Evolutionary conservation across 2,888 invertebrate species (phyloP), one percentile per base, ranked within the genome.

Genomic region (Euproctis similis): DNA sequence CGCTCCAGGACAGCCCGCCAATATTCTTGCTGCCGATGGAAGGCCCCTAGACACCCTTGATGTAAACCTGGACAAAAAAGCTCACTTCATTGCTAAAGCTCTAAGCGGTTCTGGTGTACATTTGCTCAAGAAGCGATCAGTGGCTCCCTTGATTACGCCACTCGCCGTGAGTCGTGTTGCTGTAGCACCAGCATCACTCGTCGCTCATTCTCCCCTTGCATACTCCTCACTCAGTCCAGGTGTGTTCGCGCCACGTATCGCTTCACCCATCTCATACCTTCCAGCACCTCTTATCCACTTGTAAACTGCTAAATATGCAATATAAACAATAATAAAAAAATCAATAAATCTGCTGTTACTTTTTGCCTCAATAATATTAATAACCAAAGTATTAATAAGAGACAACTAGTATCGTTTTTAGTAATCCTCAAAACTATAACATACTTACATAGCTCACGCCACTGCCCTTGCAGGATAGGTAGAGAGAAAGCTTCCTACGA

Each of bases 31-130:
- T 3, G 65, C 77, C 8, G 78, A 77, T 42, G 81, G 82, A 55
- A 69, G 77, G 53, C 81, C 81, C 5, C 59, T 81, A 12, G 81
- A 81, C 46, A 82, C 82, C 26, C 48, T 78, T 47, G 80, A 77
- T 18, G 81, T 82, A 12, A 80, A 80, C 64, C 39, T 77, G 59
- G 80, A 80, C 64, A 76, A 77, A 39, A 63, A 76, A 8, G 76
- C 77, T 8, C 81, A 81, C 58, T 50, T 55, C 51, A 71, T 73
- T 21, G 75, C 80, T 7, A 80, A 80, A 48, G 69, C 72, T 1
- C 41, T 70, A 11, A 8, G 21, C 9, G 53, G 59, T 12, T 55
- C 42, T 23, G 67, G 68, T 18, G 30, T 71, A 23, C 76, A 76
- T 43, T 26, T 72, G 21, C 46, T 75, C 40, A 77, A 77, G 65